phyloP scores from a whole-genome alignment of 1,140 invertebrate genomes.

The Drosophila aff. region DNA sequence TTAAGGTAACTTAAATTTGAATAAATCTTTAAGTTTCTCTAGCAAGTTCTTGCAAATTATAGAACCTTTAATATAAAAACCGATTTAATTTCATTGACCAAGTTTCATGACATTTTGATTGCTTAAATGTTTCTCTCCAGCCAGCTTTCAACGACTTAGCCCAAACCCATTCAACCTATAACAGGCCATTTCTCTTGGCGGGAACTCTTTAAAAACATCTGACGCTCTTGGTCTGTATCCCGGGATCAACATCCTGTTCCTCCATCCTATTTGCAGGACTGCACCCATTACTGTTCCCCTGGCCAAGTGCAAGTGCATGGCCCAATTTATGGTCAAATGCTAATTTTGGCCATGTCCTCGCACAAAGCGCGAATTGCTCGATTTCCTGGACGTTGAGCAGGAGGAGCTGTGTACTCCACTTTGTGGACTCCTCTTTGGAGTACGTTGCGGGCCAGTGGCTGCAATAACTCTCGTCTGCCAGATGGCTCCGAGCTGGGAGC shows the following conservation, averaged over 20 bases:
- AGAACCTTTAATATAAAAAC: not conserved
- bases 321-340: conserved; percentile 74
- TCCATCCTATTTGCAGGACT: conserved; percentile 5
- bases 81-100: conserved; percentile 1
- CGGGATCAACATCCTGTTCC: conserved; percentile 8
- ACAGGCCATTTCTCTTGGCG: conserved; percentile 8
- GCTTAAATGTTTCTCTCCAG: not conserved
- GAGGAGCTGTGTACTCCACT: conserved; percentile 23
- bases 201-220: conserved; percentile 41
- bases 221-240: conserved; percentile 7
- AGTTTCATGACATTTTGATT: not conserved
- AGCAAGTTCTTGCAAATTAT: not conserved
- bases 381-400: conserved; percentile 7
- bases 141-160: not conserved
- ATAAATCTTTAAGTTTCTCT: too few relatives aligned
- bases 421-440: conserved; percentile 24
- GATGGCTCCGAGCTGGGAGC: conserved; percentile 47
- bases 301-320: conserved; percentile 56
- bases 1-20: too few relatives aligned
- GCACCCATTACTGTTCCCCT: conserved; percentile 24
- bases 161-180: conserved; percentile 2
- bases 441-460: conserved; percentile 46
- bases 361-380: conserved; percentile 67
- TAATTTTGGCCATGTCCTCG: conserved; percentile 72
- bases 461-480: conserved; percentile 72